These are phyloP conservation scores for Paragorgia papillata DNA, from an alignment of 92 coral and sea anemone species.

Conservation along the genomic window DNA sequence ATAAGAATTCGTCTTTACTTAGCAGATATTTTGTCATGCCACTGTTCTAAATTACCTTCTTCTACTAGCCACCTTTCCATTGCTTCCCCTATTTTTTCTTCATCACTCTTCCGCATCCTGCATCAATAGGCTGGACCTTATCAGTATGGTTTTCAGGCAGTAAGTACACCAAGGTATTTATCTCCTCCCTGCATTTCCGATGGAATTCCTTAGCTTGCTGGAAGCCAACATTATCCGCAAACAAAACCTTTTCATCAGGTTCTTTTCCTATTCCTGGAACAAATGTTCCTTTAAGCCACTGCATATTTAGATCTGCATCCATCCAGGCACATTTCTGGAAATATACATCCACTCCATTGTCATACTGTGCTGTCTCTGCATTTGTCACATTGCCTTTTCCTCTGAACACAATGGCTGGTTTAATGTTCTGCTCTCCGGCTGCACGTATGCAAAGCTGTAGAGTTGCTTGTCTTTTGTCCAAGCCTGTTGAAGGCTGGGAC, in stretches of 20 bases:
- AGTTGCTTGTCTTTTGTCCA: slow-evolving; percentile 64
- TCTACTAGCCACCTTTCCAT: slow-evolving; percentile 57
- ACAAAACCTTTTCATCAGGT: too few relatives aligned
- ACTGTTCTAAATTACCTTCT: too few relatives aligned
- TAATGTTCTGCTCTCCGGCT: slow-evolving; percentile 62
- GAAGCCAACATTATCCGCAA: too few relatives aligned
- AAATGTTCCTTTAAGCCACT: too few relatives aligned
- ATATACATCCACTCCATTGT: slow-evolving; percentile 57
- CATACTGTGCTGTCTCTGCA: slow-evolving; percentile 42
- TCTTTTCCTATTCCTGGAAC: too few relatives aligned
- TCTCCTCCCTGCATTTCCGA: slow-evolving; percentile 50
- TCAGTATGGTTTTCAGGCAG: too few relatives aligned
- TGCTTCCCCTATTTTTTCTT: too few relatives aligned
- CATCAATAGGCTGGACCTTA: too few relatives aligned
- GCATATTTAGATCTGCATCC: too few relatives aligned
- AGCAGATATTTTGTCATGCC: too few relatives aligned
- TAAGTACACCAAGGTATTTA: slow-evolving; percentile 31
- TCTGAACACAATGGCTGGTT: slow-evolving; percentile 62
- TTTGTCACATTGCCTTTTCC: slow-evolving; percentile 53
- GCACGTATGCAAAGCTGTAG: slow-evolving; percentile 62
- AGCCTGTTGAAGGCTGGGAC: slow-evolving; percentile 52
- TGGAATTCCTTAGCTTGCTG: slow-evolving; percentile 46
- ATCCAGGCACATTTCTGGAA: slow-evolving; percentile 55
- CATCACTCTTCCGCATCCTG: too few relatives aligned
- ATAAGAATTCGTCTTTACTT: slow-evolving; percentile 40